Base-by-base conservation (phyloP, 2,888 invertebrate genomes). In the Ormia ochracea region DNA sequence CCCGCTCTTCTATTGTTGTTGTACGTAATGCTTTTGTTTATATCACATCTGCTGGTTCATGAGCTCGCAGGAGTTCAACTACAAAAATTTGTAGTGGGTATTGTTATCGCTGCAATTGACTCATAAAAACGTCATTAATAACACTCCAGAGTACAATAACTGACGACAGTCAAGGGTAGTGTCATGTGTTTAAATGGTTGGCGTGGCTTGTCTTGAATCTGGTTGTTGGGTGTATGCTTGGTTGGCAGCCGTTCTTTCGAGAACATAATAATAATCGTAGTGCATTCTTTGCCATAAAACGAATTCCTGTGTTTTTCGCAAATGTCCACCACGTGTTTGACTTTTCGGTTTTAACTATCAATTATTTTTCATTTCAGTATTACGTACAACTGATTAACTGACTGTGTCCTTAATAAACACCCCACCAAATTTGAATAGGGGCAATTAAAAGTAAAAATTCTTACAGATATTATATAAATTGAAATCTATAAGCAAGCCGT, bases 71-170 rank as follows among this genome's bases (percentile, higher is more conserved):
- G 4, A 69, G 9, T 59, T 50, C 48, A 50, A 59, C 19, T 43
- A 52, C 17, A 63, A 48, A 48, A 31, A 52, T 56, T 61, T 63
- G 31, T 69, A 45, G 54, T 28, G 36, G 45, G 10, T 74, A 43
- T 59, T 63, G 45, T 76, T 76, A 76, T 76, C 61, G 54, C 23
- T 61, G 54, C 61, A 69, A 36, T 69, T 63, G 54, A 61, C 54
- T 56, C 73, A 48, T 48, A 48, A 59, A 31, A 68, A 59, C 26
- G 41, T 68, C 41, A 68, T 52, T 66, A 69, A 69, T 69, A 63
- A 41, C 36, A 69, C 69, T 69, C 45, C n/a, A 38, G 38, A 76
- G 54, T 63, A 63, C 68, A 59, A 65, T 69, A 56, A 69, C 48
- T 31, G 61, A 33, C 31, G 23, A 41, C 61, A 54, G 38, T 17